Evolutionary conservation across 1,140 invertebrate genomes (phyloP).

Genomic region (Stegodyphus dumicola): DNA sequence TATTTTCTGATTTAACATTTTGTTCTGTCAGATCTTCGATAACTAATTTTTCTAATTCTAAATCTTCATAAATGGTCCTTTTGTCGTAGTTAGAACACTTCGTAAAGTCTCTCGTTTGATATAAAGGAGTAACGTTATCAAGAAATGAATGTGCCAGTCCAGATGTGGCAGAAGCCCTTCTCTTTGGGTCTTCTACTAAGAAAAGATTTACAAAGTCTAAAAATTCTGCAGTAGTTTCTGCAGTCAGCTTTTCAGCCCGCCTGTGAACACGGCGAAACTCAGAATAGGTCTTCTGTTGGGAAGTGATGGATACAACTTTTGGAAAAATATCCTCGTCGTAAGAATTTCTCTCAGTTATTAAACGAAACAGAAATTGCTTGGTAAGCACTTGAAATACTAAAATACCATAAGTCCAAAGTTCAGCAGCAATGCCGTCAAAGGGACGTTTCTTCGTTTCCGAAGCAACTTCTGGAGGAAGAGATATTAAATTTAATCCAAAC

Average conservation of each 20-base stretch:
- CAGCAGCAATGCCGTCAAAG: constrained; percentile 4
- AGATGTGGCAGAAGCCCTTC: neutral
- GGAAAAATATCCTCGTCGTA: constrained; percentile 18
- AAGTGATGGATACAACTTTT: neutral
- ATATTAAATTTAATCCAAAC: constrained; percentile 5
- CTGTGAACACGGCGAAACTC: no score
- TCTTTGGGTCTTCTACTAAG: neutral
- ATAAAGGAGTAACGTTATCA: neutral
- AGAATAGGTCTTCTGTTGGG: neutral
- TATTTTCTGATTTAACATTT: no score
- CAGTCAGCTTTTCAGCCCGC: no score
- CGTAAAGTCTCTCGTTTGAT: no score
- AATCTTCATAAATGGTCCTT: no score
- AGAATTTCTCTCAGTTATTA: neutral
- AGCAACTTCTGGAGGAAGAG: constrained; percentile 28
- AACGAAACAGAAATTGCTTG: neutral
- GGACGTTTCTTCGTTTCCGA: neutral
- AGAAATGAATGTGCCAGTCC: neutral
- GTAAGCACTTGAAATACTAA: constrained; percentile 17
- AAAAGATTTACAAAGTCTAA: constrained; percentile 4
- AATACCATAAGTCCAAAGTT: constrained; percentile 44
- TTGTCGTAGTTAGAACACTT: no score
- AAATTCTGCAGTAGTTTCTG: neutral
- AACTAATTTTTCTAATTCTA: no score
- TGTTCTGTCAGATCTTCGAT: no score